phyloP scores from a whole-genome alignment of 2,113 vertebrate species.

The Coreoperca whiteheadi region DNA sequence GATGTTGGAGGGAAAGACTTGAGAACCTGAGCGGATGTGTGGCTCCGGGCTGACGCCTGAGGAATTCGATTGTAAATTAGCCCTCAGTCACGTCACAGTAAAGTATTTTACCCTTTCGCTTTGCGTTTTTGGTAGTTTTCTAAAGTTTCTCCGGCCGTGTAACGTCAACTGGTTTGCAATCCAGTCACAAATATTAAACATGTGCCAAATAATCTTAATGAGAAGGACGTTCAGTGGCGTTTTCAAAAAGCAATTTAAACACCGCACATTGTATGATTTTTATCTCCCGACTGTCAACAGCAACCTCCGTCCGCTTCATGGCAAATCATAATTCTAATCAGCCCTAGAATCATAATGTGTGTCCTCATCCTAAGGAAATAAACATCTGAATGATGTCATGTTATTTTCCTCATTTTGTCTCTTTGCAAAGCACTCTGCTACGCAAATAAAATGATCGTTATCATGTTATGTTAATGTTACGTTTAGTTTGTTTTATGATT shows the following conservation, averaged over 20 bases:
- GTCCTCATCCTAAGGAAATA: too few species aligned
- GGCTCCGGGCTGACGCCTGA: too few species aligned
- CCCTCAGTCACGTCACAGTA: too few species aligned
- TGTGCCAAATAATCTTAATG: background rate
- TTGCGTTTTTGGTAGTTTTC: too few species aligned
- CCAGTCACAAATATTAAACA: background rate
- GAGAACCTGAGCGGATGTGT: too few species aligned
- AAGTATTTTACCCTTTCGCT: too few species aligned
- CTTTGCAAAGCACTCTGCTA: background rate
- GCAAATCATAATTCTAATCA: conserved; percentile 2
- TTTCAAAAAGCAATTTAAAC: background rate
- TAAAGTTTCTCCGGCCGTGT: too few species aligned
- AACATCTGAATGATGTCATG: too few species aligned
- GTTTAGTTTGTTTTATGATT: background rate
- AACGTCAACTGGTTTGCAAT: background rate
- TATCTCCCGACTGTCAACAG: background rate
- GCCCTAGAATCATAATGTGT: background rate
- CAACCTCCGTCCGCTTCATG: background rate
- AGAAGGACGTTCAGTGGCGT: background rate
- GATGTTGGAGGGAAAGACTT: too few species aligned
- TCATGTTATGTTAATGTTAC: background rate
- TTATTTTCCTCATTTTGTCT: background rate
- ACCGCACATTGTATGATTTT: background rate
- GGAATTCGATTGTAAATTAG: too few species aligned
- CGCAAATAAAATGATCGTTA: background rate